Base-by-base conservation (phyloP, 2,113 vertebrate species). In the Isichthys henryi region DNA sequence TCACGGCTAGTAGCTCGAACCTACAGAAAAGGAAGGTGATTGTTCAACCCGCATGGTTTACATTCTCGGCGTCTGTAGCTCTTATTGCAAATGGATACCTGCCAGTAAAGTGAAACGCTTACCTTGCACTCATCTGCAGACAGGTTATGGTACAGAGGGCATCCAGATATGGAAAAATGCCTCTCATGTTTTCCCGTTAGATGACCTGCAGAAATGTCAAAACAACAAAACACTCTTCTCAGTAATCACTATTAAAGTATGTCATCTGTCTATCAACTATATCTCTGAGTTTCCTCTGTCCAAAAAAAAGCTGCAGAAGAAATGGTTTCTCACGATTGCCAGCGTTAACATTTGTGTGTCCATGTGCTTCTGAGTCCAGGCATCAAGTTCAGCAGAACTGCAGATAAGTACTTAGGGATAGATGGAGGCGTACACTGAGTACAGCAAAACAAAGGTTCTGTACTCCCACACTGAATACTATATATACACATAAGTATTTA, bases 91-190 rank as follows among this genome's bases (percentile, higher is more conserved):
- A 43, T 45, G 35, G 39, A 23, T 39, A 66, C 87, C 43, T 19
- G 5, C 9, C 74, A 27, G 39, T 49, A 3, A 7, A 80, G 49
- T 48, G 23, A 1, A n/a, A 84, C 15, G 53, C 88, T 86, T 92
- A 99, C 98, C 96, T 99, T 99, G 96, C 98, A 99, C 88, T 99
- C 98, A 3, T 99, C 98, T 45, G 98, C 98, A 46, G 98, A 99
- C 0, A 99, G 97, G 90, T 99, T 99, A 94, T 99, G 98, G 92
- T 99, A 99, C 0, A 99, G 96, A 0, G 98, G 98, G 87, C 98
- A 99, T 1, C 98, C 98, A 13, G 98, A 99, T 90, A 99, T 99
- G 90, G 98, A 98, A 94, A 99, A 99, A 91, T 99, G 98, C 39
- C 98, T 95, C 92, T 99, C 98, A 0, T 99, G 98, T 91, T 99